Conservation (phyloP, 2,888 invertebrate species). For the Harpagoxenus sublaevis region DNA sequence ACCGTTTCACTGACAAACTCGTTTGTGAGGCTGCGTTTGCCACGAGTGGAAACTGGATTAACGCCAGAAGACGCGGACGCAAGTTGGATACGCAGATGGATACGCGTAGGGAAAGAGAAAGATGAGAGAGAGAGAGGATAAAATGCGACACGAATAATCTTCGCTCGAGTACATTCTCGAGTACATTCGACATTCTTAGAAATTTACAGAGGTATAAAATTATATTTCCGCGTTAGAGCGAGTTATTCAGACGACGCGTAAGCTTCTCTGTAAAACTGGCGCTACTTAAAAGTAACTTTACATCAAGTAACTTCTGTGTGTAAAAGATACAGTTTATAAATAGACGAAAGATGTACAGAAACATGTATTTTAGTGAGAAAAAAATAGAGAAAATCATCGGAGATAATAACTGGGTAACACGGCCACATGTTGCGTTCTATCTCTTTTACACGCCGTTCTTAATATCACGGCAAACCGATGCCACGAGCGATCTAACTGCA, state of each 20-base stretch:
- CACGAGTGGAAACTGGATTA: slow-evolving; percentile 79
- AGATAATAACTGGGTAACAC: slow-evolving; percentile 47
- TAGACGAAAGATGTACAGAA: no score
- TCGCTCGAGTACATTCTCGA: slow-evolving; percentile 14
- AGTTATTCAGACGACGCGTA: neutral
- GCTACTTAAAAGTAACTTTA: neutral
- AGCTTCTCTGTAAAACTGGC: neutral
- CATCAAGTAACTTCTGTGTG: neutral
- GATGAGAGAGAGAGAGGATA: neutral
- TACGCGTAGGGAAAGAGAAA: neutral
- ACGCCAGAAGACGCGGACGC: slow-evolving; percentile 76
- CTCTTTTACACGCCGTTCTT: slow-evolving; percentile 74
- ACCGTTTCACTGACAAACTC: slow-evolving; percentile 80
- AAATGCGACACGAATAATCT: slow-evolving; percentile 32
- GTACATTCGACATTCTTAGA: slow-evolving; percentile 42
- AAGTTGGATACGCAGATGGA: slow-evolving; percentile 56
- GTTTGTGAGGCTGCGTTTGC: slow-evolving; percentile 71
- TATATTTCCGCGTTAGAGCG: slow-evolving; percentile 10
- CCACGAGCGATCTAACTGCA: slow-evolving; percentile 62
- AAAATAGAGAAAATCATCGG: slow-evolving; percentile 51
- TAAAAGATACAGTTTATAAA: neutral
- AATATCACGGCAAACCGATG: slow-evolving; percentile 73
- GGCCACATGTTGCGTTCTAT: slow-evolving; percentile 77
- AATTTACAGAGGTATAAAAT: slow-evolving; percentile 40
- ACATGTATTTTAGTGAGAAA: neutral